phyloP scores from a whole-genome alignment of 2,888 invertebrate species.

The Agrochola litura region DNA sequence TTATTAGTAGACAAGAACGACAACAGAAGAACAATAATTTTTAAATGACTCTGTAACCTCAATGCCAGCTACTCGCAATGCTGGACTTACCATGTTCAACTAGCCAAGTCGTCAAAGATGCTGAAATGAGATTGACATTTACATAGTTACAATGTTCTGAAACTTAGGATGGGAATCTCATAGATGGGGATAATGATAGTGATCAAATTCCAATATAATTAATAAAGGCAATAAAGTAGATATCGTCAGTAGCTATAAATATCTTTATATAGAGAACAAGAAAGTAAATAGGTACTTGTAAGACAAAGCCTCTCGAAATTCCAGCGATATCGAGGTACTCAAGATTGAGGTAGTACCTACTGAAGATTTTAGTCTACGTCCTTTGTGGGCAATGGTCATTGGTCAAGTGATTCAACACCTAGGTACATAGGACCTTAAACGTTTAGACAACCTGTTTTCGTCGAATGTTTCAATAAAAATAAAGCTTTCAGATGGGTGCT shows the following conservation, averaged over 20 bases:
- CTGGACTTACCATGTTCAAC: background rate
- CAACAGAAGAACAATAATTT: background rate
- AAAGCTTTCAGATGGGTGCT: constrained; percentile 1
- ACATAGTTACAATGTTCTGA: background rate
- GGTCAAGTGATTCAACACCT: background rate
- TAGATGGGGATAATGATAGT: background rate
- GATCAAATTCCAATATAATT: background rate
- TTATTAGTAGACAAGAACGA: background rate
- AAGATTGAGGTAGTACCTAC: background rate
- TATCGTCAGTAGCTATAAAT: too few relatives aligned
- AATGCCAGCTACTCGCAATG: background rate
- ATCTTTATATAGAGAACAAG: background rate
- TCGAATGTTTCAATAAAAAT: constrained; percentile 3
- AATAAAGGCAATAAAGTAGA: background rate
- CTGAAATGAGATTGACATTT: background rate
- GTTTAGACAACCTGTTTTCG: background rate
- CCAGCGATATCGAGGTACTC: constrained; percentile 4
- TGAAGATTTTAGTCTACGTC: background rate
- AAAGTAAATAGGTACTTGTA: constrained; percentile 5
- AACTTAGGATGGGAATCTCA: background rate
- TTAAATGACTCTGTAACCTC: background rate
- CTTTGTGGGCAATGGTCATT: background rate
- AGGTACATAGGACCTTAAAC: background rate
- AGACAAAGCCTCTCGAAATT: constrained; percentile 12
- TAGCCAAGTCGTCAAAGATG: background rate